Conservation (phyloP, 2,888 invertebrate species). For the Antitype chi region DNA sequence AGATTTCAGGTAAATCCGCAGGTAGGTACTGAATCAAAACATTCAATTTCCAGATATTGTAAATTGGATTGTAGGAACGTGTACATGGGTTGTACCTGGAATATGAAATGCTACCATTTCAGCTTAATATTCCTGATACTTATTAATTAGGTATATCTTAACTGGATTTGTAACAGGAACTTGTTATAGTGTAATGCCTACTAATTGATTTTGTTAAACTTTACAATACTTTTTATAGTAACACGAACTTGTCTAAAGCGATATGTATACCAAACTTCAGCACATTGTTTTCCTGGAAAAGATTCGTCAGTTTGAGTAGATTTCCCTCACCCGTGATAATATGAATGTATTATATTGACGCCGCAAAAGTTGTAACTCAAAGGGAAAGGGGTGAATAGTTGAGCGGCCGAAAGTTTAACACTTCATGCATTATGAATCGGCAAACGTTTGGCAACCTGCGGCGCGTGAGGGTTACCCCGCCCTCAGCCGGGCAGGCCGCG, state of each 20-base stretch:
- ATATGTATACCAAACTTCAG: conserved; percentile 11
- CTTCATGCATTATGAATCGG: conserved; percentile 71
- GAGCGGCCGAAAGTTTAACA: conserved; percentile 62
- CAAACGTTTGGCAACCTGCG: conserved; percentile 67
- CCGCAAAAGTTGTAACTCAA: conserved; percentile 58
- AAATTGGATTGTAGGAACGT: neutral
- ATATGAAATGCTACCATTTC: neutral
- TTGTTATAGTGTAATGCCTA: neutral
- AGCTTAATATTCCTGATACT: neutral
- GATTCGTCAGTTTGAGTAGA: conserved; percentile 46
- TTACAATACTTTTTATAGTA: neutral
- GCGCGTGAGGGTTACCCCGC: conserved; percentile 41
- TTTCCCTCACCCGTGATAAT: conserved; percentile 47
- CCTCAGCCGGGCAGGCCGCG: neutral
- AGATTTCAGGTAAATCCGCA: neutral
- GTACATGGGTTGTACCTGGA: neutral
- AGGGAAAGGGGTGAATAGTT: conserved; percentile 60
- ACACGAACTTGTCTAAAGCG: neutral
- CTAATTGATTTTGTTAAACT: neutral
- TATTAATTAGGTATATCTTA: neutral
- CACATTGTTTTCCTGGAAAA: conserved; percentile 43
- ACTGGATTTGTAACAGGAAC: neutral
- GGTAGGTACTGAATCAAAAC: neutral
- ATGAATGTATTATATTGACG: conserved; percentile 67
- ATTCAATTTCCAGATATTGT: neutral